A percentile compares a stretch with the other conserved stretches of the same genome.
These are phyloP conservation scores for Sus scrofa DNA, from an alignment of 2,113 vertebrate genomes.

Conservation along the genomic window T2T-Sscrofa CM000818.6:101435001-101435500, in stretches of 20 bases:
- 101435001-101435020: constrained; percentile 34
- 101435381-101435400: constrained; percentile 42
- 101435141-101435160: constrained; percentile 29
- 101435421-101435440: constrained; percentile 43
- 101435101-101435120: not conserved
- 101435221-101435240: constrained; percentile 2
- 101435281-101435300: constrained; percentile 35
- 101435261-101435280: not conserved
- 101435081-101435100: not conserved
- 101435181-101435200: constrained; percentile 16
- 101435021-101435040: not conserved
- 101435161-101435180: constrained; percentile 49
- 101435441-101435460: constrained; percentile 59
- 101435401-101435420: constrained; percentile 40
- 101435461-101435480: constrained; percentile 49
- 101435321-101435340: constrained; percentile 29
- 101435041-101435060: constrained; percentile 48
- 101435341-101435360: constrained; percentile 54
- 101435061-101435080: constrained; percentile 52
- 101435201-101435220: constrained; percentile 33
- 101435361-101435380: constrained; percentile 24
- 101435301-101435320: constrained; percentile 47
- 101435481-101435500: constrained; percentile 48
- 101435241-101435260: constrained; percentile 15
- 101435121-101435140: not conserved